A percentile compares a stretch with the other conserved stretches of the same genome.
phyloP scores from a whole-genome alignment of 2,888 invertebrate genomes.

The Lasioglossum zephyrum region DNA sequence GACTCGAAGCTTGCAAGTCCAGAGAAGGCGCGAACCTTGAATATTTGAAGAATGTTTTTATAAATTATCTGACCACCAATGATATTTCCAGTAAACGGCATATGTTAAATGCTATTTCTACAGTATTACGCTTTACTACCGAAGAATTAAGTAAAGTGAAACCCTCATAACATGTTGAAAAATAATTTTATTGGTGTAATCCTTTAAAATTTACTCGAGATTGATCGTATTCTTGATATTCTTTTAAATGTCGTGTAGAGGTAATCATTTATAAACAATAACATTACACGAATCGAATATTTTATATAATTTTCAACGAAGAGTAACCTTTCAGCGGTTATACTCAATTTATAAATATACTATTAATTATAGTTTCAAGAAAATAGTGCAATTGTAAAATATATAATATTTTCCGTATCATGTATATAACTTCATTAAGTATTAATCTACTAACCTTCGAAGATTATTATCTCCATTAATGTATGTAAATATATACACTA shows the following conservation, averaged over 20 bases:
- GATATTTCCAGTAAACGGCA: slow-evolving; percentile 90
- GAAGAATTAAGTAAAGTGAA: slow-evolving; percentile 87
- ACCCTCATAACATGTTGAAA: slow-evolving; percentile 38
- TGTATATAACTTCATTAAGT: slow-evolving; percentile 7
- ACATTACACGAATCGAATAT: neutral
- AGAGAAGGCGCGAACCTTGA: slow-evolving; percentile 95
- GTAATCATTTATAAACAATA: neutral
- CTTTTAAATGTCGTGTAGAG: neutral
- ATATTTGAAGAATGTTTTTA: slow-evolving; percentile 95
- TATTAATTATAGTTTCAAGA: neutral
- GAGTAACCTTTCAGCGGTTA: neutral
- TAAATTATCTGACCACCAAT: slow-evolving; percentile 90
- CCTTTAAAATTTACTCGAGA: neutral
- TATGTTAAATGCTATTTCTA: slow-evolving; percentile 95
- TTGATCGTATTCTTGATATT: neutral
- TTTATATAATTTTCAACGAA: neutral
- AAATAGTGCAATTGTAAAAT: slow-evolving; percentile 14
- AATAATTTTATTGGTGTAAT: slow-evolving; percentile 4
- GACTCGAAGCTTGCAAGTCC: slow-evolving; percentile 90
- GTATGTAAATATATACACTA: slow-evolving; percentile 19
- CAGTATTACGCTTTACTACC: slow-evolving; percentile 92
- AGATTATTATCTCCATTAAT: neutral
- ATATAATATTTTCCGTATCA: slow-evolving; percentile 38
- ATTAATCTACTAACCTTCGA: slow-evolving; percentile 3
- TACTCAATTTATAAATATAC: neutral